A percentile compares a stretch with the other conserved stretches of the same genome.
Evolutionary conservation across 1,140 invertebrate genomes (phyloP).

Genomic region (Drosophila tristis): DNA sequence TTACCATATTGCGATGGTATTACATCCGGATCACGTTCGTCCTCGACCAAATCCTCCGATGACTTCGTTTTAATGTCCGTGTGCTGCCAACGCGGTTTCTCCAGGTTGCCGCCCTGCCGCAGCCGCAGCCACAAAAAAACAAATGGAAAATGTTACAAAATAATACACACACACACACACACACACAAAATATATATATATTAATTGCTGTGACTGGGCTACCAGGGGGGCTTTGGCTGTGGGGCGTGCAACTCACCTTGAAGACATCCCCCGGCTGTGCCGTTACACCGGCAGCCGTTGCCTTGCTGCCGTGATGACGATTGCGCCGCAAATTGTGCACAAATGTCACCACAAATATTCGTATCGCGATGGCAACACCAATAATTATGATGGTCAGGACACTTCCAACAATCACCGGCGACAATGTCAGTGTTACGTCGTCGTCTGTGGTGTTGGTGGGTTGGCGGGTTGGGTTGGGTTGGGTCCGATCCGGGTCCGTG

Average conservation of each 20-base stretch:
- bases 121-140: not conserved
- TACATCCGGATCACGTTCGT: conserved; percentile 90
- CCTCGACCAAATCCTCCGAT: conserved; percentile 83
- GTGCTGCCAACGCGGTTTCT: conserved; percentile 83
- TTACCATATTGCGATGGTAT: conserved; percentile 90
- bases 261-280: conserved; percentile 74
- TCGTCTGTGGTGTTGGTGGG: conserved; percentile 59
- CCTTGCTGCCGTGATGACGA: conserved; percentile 80
- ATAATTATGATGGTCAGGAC: conserved; percentile 83
- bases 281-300: conserved; percentile 65
- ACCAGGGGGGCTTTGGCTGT: too few relatives aligned
- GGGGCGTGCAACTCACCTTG: conserved; percentile 58
- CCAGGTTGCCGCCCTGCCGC: conserved; percentile 67
- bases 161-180: conserved; percentile 12
- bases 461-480: not conserved
- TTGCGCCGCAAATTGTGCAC: conserved; percentile 79
- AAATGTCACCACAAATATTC: conserved; percentile 81
- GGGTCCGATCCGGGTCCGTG: too few relatives aligned
- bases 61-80: conserved; percentile 83
- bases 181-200: too few relatives aligned
- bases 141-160: not conserved
- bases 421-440: conserved; percentile 77
- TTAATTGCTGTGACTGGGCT: conserved; percentile 21
- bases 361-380: conserved; percentile 79
- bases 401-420: conserved; percentile 82